phyloP scores from a whole-genome alignment of 2,113 vertebrate species.

The Boulengeromyrus knoepffleri region DNA sequence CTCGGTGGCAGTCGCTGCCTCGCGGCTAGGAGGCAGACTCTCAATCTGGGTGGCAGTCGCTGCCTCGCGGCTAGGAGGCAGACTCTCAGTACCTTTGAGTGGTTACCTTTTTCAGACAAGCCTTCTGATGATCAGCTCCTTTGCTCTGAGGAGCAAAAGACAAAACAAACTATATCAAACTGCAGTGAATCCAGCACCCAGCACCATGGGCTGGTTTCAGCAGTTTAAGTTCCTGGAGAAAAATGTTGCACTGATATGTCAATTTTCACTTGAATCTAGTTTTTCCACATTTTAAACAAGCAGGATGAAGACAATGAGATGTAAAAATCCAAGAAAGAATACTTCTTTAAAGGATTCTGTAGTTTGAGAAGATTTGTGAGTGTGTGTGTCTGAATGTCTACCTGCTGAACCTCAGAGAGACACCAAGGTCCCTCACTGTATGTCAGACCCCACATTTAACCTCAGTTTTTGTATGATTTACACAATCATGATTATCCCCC shows the following conservation, averaged over 20 bases:
- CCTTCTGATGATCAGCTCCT: not conserved
- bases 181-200: not conserved
- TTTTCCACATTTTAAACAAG: constrained; percentile 16
- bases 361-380: constrained; percentile 10
- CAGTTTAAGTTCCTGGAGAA: not conserved
- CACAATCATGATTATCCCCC: not conserved
- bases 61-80: constrained; percentile 9
- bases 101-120: not conserved
- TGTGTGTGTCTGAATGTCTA: not conserved
- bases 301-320: constrained; percentile 33
- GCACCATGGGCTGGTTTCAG: not conserved
- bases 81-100: constrained; percentile 44
- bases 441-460: constrained; percentile 64
- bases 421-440: constrained; percentile 53
- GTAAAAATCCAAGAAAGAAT: not conserved
- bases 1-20: constrained; percentile 17
- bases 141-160: not conserved
- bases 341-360: constrained; percentile 16
- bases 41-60: constrained; percentile 13
- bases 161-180: not conserved
- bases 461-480: constrained; percentile 24
- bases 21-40: not conserved
- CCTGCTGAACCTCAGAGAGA: constrained; percentile 58
- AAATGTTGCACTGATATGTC: not conserved
- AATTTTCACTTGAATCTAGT: not conserved